Percentiles rank a stretch among this genome's conserved stretches.
phyloP scores from a whole-genome alignment of 1,140 invertebrate genomes.

The Prorops nasuta region DNA sequence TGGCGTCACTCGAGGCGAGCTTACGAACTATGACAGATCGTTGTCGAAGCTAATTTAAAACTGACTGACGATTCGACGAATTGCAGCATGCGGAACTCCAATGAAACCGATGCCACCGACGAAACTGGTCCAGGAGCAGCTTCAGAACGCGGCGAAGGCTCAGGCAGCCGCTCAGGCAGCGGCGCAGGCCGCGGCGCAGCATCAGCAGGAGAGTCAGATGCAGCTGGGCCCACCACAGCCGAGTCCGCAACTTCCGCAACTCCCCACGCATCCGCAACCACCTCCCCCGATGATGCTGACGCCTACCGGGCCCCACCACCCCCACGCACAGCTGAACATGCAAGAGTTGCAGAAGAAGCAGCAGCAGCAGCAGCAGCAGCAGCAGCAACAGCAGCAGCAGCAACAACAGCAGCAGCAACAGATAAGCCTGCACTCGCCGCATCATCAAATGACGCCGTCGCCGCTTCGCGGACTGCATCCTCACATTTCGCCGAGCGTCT shows the following conservation, averaged over 20 bases:
- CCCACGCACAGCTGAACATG: constrained; percentile 51
- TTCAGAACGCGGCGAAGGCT: constrained; percentile 55
- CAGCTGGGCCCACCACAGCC: constrained; percentile 51
- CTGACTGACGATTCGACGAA: constrained; percentile 1
- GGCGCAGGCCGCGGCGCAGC: constrained; percentile 47
- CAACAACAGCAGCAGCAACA: constrained; percentile 65
- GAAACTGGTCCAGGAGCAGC: constrained; percentile 69
- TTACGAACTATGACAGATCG: constrained; percentile 48
- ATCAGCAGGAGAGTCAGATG: constrained; percentile 52
- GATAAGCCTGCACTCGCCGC: constrained; percentile 60
- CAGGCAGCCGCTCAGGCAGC: constrained; percentile 51
- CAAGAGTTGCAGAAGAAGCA: constrained; percentile 67
- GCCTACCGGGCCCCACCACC: constrained; percentile 44
- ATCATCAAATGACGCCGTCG: constrained; percentile 63
- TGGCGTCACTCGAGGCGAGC: constrained; percentile 27
- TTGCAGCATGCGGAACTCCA: constrained; percentile 68
- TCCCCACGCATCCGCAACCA: constrained; percentile 45
- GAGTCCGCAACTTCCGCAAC: constrained; percentile 42
- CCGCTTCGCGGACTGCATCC: constrained; percentile 71
- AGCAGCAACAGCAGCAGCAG: constrained; percentile 63
- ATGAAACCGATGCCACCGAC: constrained; percentile 76
- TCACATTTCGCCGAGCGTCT: constrained; percentile 83
- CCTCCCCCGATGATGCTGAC: constrained; percentile 51
- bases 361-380: constrained; percentile 64
- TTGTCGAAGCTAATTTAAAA: too few relatives aligned